Percentiles rank a stretch among this genome's conserved stretches.
Evolutionary conservation across 2,113 vertebrate species (phyloP).

Genomic region (Typhlomys cinereus): DNA sequence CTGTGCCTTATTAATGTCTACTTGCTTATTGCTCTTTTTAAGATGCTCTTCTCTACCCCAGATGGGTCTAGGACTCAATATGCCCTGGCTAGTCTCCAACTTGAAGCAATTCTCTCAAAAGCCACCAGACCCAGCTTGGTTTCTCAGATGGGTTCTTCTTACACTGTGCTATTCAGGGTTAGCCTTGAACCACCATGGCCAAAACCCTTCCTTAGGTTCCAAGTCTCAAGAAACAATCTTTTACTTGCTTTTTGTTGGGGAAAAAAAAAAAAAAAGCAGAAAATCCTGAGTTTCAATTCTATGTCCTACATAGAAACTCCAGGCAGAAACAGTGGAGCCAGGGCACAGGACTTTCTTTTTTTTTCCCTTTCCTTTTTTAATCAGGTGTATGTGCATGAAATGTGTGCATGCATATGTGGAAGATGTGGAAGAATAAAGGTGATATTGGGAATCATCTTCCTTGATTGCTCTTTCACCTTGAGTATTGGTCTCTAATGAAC

Average conservation of each 20-base stretch:
- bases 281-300: no score
- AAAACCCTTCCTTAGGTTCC: neutral
- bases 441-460: no score
- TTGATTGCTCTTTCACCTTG: no score
- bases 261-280: no score
- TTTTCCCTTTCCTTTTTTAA: no score
- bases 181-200: neutral
- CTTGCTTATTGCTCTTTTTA: neutral
- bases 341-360: no score
- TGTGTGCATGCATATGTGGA: no score
- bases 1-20: neutral
- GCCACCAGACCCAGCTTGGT: neutral
- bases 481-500: no score
- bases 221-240: neutral
- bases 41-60: neutral
- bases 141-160: neutral
- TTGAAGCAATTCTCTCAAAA: neutral
- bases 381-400: no score
- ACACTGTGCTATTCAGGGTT: neutral
- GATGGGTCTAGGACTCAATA: neutral
- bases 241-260: neutral
- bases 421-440: no score
- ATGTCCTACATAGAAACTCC: no score
- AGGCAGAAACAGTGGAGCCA: no score
- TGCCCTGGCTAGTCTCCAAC: neutral